A percentile compares a stretch with the other conserved stretches of the same genome.
Conservation (phyloP, 2,888 invertebrate species). For the Spodoptera exigua region DNA sequence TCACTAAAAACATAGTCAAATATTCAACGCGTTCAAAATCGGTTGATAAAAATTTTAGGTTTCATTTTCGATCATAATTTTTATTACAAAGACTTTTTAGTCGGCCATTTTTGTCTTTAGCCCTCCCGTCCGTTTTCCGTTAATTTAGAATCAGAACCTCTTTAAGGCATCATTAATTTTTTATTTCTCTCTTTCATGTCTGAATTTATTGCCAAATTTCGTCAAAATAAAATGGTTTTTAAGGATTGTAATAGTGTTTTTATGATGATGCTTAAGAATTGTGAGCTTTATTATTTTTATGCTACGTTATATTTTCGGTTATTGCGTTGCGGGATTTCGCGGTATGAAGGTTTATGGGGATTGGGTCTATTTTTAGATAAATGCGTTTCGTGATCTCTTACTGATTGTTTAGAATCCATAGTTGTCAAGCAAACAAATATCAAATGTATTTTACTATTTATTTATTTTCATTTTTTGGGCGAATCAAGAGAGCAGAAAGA, state of each 20-base stretch:
- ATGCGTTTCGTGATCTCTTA: too few species aligned
- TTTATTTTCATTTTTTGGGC: too few species aligned
- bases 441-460: too few species aligned
- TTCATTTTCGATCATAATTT: too few species aligned
- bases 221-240: constrained; percentile 13
- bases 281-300: constrained; percentile 19
- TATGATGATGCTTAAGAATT: constrained; percentile 11
- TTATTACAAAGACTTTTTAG: neutral
- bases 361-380: too few species aligned
- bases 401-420: too few species aligned
- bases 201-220: constrained; percentile 27
- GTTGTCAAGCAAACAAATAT: too few species aligned
- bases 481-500: too few species aligned
- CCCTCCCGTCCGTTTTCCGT: constrained; percentile 20
- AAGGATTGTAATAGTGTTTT: constrained; percentile 13
- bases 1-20: too few species aligned
- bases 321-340: neutral
- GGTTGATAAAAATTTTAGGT: too few species aligned
- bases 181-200: constrained; percentile 35
- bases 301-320: neutral
- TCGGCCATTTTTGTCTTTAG: constrained; percentile 2
- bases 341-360: too few species aligned
- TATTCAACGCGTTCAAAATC: too few species aligned
- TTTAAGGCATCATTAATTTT: constrained; percentile 36
- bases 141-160: constrained; percentile 46